A percentile compares a stretch with the other conserved stretches of the same genome.
phyloP scores from a whole-genome alignment of 2,888 invertebrate genomes.

The Autographa gamma region DNA sequence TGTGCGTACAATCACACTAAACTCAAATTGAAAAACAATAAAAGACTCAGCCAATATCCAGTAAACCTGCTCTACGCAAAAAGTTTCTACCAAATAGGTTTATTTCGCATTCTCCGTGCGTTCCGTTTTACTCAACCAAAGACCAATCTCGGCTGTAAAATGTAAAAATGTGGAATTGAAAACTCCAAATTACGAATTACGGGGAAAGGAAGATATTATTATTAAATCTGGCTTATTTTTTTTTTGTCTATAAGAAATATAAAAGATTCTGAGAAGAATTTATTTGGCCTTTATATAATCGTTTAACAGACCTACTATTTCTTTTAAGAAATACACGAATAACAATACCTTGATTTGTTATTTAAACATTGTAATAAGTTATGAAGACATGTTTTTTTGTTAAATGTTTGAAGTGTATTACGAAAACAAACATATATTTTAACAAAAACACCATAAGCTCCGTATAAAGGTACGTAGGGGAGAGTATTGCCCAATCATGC shows the following conservation, averaged over 20 bases:
- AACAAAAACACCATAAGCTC: background rate
- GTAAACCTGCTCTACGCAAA: slow-evolving; percentile 61
- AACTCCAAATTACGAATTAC: slow-evolving; percentile 35
- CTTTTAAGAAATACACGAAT: too few relatives aligned
- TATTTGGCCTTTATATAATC: too few relatives aligned
- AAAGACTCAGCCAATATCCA: slow-evolving; percentile 68
- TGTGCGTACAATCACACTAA: slow-evolving; percentile 59
- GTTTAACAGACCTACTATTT: too few relatives aligned
- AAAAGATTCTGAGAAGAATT: too few relatives aligned
- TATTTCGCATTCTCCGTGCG: slow-evolving; percentile 75
- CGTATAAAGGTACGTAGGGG: background rate
- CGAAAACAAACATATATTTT: too few relatives aligned
- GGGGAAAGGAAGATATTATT: slow-evolving; percentile 9
- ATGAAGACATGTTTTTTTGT: too few relatives aligned
- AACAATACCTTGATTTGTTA: too few relatives aligned
- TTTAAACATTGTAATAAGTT: too few relatives aligned
- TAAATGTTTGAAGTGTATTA: too few relatives aligned
- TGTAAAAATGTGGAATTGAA: slow-evolving; percentile 53
- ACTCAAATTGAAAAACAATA: slow-evolving; percentile 68
- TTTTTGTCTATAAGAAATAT: background rate
- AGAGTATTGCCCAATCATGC: slow-evolving; percentile 1
- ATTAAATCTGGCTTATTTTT: slow-evolving; percentile 7
- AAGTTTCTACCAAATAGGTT: slow-evolving; percentile 60
- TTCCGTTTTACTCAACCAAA: slow-evolving; percentile 59
- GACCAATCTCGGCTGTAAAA: slow-evolving; percentile 73